Base-by-base conservation (phyloP, 2,888 invertebrate species). In the Coelogynopora nodosa region DNA sequence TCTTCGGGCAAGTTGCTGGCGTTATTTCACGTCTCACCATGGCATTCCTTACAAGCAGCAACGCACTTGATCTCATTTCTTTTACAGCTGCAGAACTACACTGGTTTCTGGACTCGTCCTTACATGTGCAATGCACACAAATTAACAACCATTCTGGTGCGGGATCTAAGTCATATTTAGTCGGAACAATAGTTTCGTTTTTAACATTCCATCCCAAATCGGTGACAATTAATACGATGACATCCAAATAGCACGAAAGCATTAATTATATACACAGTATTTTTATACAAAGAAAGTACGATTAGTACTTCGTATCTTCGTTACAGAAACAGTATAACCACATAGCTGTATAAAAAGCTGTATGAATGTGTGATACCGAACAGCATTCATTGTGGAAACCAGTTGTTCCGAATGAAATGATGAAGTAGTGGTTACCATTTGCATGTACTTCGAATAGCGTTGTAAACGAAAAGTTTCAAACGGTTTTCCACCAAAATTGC, bases 141-240 rank as follows among this genome's bases (percentile, higher is more conserved):
- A n/a, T 74, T 26, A 74, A 23, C 23, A 74, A 74, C 74, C 74
- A 74, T 74, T 74, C 74, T 74, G 74, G 74, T 74, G 74, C 74
- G 74, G 74, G 2, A 13, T 74, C 18, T 23, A 74, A 74, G 74
- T 74, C 23, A 74, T 2, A 74, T 74, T 74, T 74, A 74, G 23
- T 74, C 18, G 23, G 74, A 74, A 5, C 5, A 74, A n/a, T 10
- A 74, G n/a, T 13, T 74, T 74, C 2, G n/a, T n/a, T n/a, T n/a
- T n/a, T n/a, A n/a, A n/a, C 5, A 74, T 74, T 74, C 74, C 23
- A 74, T 74, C 27, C 74, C 27, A 5, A 74, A 74, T 74, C 23
- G 74, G 27, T 74, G 5, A 23, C 23, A 74, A n/a, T 74, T 74
- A 74, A 74, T 74, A 74, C 74, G 74, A n/a, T 2, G 74, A 74